Evolutionary conservation across 64 coral and sea anemone genomes (phyloP), one percentile per base, ranked within the genome.

Genomic region (Montipora capricornis): DNA sequence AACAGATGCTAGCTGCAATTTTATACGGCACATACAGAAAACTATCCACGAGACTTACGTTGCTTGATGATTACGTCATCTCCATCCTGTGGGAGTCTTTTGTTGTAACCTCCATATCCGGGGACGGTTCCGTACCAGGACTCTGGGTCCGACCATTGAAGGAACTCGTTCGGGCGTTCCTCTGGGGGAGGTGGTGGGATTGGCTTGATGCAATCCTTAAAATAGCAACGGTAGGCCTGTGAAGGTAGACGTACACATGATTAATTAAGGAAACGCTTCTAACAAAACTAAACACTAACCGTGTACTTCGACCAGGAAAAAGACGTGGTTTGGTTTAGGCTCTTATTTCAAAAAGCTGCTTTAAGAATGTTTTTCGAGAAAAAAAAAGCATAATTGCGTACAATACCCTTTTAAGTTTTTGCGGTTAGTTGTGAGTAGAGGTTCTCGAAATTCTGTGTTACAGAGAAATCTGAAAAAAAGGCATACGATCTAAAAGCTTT

Each of bases 31-130:
- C 9, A 55, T 4, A 7, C 9, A 7, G 2, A 55, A 55, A 10
- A 55, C 52, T 55, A 10, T 10, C 58, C 8, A 49, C 44, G 14
- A 11, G 16, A 73, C 83, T 80, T 79, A 95, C 93, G 68, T 48
- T 75, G 46, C 70, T 85, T 76, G 14, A 96, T 96, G 13, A 96
- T 93, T 60, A 96, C 88, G 81, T 96, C 87, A 87, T 96, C 91
- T 8, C 76, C 88, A 49, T 96, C 88, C 6, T 60, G 26, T 4
- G 95, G 95, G 17, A 96, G 78, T 47, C 59, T 20, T 58, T 93
- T 93, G 75, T 94, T 93, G 61, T 96, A 80, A 7, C 95, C 95
- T 19, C 95, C 95, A 51, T 93, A 93, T 13, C 91, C 90, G 26
- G 85, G 55, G 9, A 84, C 86, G 6, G 90, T 77, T 8, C 79